Base-by-base conservation (phyloP, 2,888 invertebrate genomes). In the Catonia carolina region DNA sequence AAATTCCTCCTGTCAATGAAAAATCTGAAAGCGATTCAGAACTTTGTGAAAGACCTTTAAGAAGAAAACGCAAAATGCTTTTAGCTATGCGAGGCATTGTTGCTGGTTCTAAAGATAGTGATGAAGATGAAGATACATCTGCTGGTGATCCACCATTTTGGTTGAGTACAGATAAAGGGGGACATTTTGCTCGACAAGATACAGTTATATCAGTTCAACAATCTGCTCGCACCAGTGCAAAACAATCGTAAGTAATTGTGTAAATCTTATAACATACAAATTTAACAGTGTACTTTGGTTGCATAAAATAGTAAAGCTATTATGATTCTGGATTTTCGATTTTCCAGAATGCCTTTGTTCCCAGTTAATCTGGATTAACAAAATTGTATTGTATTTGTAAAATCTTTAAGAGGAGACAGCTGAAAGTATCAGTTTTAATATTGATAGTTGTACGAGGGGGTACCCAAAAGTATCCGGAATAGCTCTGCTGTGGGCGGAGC, bases 121-220 rank as follows among this genome's bases (percentile, higher is more conserved):
- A 61, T 18, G 61, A 60, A 22, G 61, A 59, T 27, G 63, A 62
- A 18, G 63, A 63, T 39, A 56, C 59, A 4, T 58, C 60, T n/a
- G 61, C 62, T 15, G 65, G 64, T 18, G 65, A 66, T 56, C 65
- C 64, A 15, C 65, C 64, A n/a, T 64, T 65, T 55, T 65, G 65
- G 65, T 59, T 62, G 27, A 65, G 56, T 37, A 62, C 63, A 5
- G 60, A 62, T 8, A 60, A 63, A 35, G 64, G 64, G 8, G 65
- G 64, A 12, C 60, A 56, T 47, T 64, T 65, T 47, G 51, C 61
- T 7, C 35, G 63, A 17, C 65, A 65, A 35, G 60, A 64, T 47
- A 64, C 65, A 27, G 64, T 64, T n/a, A 54, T 62, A 6, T 49
- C 61, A 27, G 42, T 56, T 10, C 51, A 41, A 15, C 41, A 50